Percentiles rank a stretch among this genome's conserved stretches.
Evolutionary conservation across 2,888 invertebrate species (phyloP).

Genomic region (Drosophila kambysellisi): DNA sequence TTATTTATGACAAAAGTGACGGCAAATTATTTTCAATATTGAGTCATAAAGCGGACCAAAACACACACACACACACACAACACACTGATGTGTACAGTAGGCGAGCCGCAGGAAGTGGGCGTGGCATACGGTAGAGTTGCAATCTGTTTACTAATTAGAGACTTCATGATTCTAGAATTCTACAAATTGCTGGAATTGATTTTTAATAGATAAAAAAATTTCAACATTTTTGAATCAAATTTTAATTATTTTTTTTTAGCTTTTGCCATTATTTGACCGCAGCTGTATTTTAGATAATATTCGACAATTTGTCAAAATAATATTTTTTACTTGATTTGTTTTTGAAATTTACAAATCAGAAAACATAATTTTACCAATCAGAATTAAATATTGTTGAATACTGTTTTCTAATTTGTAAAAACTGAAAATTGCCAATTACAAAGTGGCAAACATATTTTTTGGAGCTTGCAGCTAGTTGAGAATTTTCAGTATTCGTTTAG

Average conservation of each 20-base stretch:
- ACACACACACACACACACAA: neutral
- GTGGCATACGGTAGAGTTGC: slow-evolving; percentile 12
- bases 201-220: neutral
- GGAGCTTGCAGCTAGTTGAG: neutral
- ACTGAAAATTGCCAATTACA: neutral
- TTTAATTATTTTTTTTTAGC: neutral
- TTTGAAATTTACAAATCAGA: neutral
- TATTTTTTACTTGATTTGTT: neutral
- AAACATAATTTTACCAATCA: neutral
- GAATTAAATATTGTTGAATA: neutral
- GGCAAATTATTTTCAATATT: slow-evolving; percentile 74
- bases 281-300: neutral
- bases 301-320: neutral
- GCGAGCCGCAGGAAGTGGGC: slow-evolving; percentile 58
- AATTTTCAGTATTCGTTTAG: neutral
- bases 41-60: slow-evolving; percentile 55
- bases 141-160: neutral
- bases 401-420: neutral
- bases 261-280: neutral
- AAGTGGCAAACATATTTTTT: neutral
- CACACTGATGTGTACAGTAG: neutral
- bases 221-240: neutral
- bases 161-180: neutral
- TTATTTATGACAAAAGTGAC: slow-evolving; percentile 73
- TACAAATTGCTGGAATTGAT: neutral